phyloP scores from a whole-genome alignment of 1,140 invertebrate species.

The Ctenoplectra terminalis region DNA sequence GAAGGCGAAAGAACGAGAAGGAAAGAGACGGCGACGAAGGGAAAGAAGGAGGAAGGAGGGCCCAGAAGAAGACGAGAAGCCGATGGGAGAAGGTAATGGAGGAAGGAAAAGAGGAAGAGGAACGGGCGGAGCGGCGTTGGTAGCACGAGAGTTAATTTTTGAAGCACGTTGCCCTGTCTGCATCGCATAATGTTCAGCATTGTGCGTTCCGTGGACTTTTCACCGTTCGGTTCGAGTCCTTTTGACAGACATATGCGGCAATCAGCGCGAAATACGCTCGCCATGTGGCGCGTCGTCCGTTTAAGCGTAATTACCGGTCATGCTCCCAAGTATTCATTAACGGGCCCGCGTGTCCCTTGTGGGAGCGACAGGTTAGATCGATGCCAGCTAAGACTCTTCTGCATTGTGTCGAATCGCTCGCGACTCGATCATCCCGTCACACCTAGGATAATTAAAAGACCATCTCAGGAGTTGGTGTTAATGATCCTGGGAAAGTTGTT shows the following conservation, averaged over 20 bases:
- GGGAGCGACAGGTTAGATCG: slow-evolving; percentile 28
- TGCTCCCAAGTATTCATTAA: slow-evolving; percentile 78
- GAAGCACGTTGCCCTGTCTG: slow-evolving; percentile 6
- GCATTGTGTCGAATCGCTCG: slow-evolving; percentile 35
- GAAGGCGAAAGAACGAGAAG: background rate
- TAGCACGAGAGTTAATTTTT: slow-evolving; percentile 51
- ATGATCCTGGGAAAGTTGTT: slow-evolving; percentile 19
- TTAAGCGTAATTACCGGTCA: slow-evolving; percentile 77
- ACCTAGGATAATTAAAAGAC: slow-evolving; percentile 17
- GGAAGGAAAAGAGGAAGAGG: slow-evolving; percentile 42
- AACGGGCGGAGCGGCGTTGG: background rate
- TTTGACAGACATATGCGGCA: slow-evolving; percentile 69
- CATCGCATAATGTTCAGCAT: slow-evolving; percentile 74
- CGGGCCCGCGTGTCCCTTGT: slow-evolving; percentile 46
- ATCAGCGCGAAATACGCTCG: slow-evolving; percentile 68
- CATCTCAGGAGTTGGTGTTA: slow-evolving; percentile 3
- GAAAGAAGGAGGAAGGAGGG: no score
- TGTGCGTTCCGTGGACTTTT: slow-evolving; percentile 58
- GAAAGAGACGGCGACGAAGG: background rate
- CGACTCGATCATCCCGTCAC: slow-evolving; percentile 16
- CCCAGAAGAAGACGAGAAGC: background rate
- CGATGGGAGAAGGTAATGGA: slow-evolving; percentile 18
- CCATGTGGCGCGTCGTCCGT: slow-evolving; percentile 70
- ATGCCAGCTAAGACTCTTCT: slow-evolving; percentile 3
- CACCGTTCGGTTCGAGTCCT: slow-evolving; percentile 15